Evolutionary conservation across 2,888 invertebrate species (phyloP).

Genomic region (Euzophera pinguis): DNA sequence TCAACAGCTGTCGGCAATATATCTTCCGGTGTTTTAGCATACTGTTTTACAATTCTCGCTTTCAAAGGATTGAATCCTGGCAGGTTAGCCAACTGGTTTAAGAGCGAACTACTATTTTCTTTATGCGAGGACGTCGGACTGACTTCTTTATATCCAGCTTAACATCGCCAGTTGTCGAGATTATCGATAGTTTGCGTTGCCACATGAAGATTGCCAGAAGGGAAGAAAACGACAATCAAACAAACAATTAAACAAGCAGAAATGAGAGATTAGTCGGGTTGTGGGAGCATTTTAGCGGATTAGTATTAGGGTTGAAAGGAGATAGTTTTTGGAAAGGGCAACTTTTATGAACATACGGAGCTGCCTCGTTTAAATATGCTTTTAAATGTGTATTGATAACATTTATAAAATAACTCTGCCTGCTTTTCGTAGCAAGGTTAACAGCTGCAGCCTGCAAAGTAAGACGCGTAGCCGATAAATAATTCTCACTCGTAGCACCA

Average conservation of each 20-base stretch:
- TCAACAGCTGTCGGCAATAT: slow-evolving; percentile 88
- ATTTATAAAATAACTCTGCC: too few relatives aligned
- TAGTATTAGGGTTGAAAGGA: slow-evolving; percentile 17
- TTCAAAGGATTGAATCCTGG: slow-evolving; percentile 85
- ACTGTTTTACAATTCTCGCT: slow-evolving; percentile 85
- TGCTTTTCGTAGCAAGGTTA: too few relatives aligned
- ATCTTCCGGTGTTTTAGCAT: slow-evolving; percentile 81
- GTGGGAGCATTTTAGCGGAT: slow-evolving; percentile 16
- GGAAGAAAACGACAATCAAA: slow-evolving; percentile 77
- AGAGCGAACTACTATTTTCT: slow-evolving; percentile 85
- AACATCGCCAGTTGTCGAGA: slow-evolving; percentile 64
- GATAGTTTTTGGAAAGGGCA: slow-evolving; percentile 16
- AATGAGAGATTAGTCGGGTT: slow-evolving; percentile 29
- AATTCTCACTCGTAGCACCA: too few relatives aligned
- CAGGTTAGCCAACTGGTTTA: slow-evolving; percentile 84
- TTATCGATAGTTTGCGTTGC: slow-evolving; percentile 66
- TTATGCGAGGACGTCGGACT: slow-evolving; percentile 79
- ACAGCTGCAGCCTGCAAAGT: too few relatives aligned
- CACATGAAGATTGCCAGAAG: slow-evolving; percentile 76
- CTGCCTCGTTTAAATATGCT: slow-evolving; percentile 4
- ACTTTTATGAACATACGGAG: slow-evolving; percentile 7
- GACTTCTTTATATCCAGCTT: slow-evolving; percentile 76
- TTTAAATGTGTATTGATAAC: too few relatives aligned
- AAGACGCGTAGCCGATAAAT: too few relatives aligned
- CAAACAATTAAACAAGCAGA: slow-evolving; percentile 65